Evolutionary conservation across 2,888 invertebrate genomes (phyloP).

Genomic region (Dryobota labecula): DNA sequence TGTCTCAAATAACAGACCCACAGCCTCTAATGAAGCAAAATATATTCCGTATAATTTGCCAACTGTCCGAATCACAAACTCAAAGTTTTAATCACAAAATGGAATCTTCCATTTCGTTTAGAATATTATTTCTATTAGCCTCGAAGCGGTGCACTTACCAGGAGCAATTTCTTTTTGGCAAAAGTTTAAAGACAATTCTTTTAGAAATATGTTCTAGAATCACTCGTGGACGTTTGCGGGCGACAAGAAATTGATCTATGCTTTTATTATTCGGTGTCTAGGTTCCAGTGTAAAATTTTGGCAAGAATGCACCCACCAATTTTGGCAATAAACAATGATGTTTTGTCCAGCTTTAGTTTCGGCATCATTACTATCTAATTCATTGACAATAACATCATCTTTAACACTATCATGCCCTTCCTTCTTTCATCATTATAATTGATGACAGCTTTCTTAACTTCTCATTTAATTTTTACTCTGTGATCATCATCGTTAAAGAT

Average conservation of each 20-base stretch:
- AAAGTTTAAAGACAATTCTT: slow-evolving; percentile 25
- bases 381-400: not conserved
- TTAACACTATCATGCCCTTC: too few species aligned
- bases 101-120: slow-evolving; percentile 60
- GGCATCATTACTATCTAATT: not conserved
- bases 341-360: not conserved
- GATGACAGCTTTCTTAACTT: not conserved
- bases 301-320: slow-evolving; percentile 21
- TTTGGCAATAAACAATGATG: not conserved
- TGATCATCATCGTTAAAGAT: not conserved
- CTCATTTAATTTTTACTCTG: not conserved
- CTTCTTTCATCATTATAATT: not conserved
- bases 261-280: slow-evolving; percentile 29
- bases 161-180: slow-evolving; percentile 42
- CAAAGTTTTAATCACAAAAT: slow-evolving; percentile 68
- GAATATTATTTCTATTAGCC: slow-evolving; percentile 61
- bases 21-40: slow-evolving; percentile 32
- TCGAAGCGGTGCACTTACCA: slow-evolving; percentile 45
- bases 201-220: slow-evolving; percentile 28
- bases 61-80: slow-evolving; percentile 57
- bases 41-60: slow-evolving; percentile 56
- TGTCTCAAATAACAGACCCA: not conserved
- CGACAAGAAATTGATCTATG: slow-evolving; percentile 29
- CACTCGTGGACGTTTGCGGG: slow-evolving; percentile 2
- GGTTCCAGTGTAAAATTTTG: slow-evolving; percentile 17